Base-by-base conservation (phyloP, 2,888 invertebrate genomes). In the Campoletis raptor region DNA sequence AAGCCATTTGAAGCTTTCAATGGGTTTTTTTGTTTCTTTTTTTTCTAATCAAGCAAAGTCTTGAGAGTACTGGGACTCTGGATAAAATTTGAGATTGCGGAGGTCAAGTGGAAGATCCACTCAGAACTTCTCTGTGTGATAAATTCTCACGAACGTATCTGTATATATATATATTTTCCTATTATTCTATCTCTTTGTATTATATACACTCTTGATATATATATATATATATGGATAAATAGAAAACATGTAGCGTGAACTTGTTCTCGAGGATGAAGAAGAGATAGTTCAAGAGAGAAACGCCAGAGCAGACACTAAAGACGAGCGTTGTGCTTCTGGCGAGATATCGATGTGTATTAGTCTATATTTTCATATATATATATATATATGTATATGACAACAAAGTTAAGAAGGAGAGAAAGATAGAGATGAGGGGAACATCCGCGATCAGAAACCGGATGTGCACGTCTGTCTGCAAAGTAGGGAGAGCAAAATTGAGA, bases 391-490 rank as follows among this genome's bases (percentile, higher is more conserved):
- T 54, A 40, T 40, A 57, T 12, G 4, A 21, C 24, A 57, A 21
- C 24, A 57, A 21, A 66, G 36, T 36, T n/a, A 18, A 40, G 67
- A 79, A 57, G 67, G 40, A 24, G 78, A 64, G 52, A n/a, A 66
- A 83, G 77, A 83, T 36, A 70, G 24, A 85, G 80, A 70, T 69
- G 76, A 85, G 81, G 66, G 77, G 72, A 70, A 42, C 81, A 85
- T 85, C 85, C 81, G 85, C 81, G 85, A 92, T 92, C 90, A 90
- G 89, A 90, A 90, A 90, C 92, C 92, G 92, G 92, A 93, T 92
- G 92, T 87, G n/a, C n/a, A n/a, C n/a, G 90, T 87, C 90, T 89
- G 90, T 90, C 91, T 90, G 86, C 80, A 3, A 52, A 52, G 78
- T 69, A 21, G 15, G 40, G 85, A 30, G 30, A 30, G 30, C 1